These are phyloP conservation scores for Mycalesis mineus DNA, from an alignment of 2,888 invertebrate species.

Conservation along the genomic window DNA sequence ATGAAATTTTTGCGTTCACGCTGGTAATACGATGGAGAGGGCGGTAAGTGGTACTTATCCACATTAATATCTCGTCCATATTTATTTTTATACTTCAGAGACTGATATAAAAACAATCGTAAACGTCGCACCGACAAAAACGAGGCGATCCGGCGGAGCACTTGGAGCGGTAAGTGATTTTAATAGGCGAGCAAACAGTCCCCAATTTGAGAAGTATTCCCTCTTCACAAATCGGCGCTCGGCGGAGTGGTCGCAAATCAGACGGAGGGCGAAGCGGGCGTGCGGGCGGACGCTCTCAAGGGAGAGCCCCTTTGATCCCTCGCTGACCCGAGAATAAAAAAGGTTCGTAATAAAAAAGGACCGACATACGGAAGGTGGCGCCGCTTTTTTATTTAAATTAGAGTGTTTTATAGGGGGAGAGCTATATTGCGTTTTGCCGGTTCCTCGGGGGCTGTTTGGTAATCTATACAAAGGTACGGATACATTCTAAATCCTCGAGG, in stretches of 20 bases:
- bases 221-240: slow-evolving; percentile 75
- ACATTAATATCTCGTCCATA: background rate
- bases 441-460: slow-evolving; percentile 65
- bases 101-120: slow-evolving; percentile 28
- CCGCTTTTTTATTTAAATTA: slow-evolving; percentile 79
- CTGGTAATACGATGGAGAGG: too few relatives aligned
- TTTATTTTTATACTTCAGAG: slow-evolving; percentile 38
- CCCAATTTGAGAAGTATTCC: slow-evolving; percentile 72
- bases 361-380: slow-evolving; percentile 79
- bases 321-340: slow-evolving; percentile 79
- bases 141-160: slow-evolving; percentile 45
- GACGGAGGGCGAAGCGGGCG: slow-evolving; percentile 51
- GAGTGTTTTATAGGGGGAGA: slow-evolving; percentile 77
- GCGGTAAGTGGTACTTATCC: too few relatives aligned
- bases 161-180: slow-evolving; percentile 68
- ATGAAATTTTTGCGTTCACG: too few relatives aligned
- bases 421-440: slow-evolving; percentile 76
- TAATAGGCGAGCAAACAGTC: slow-evolving; percentile 71
- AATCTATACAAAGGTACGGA: slow-evolving; percentile 48
- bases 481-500: slow-evolving; percentile 22
- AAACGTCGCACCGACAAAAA: slow-evolving; percentile 45
- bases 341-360: slow-evolving; percentile 77
- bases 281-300: slow-evolving; percentile 49
- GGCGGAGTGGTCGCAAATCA: slow-evolving; percentile 73
- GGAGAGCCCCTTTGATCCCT: slow-evolving; percentile 76